Percentiles rank a stretch among this genome's conserved stretches.
phyloP scores from a whole-genome alignment of 2,888 invertebrate genomes.

The Heteromyza rotundicornis region DNA sequence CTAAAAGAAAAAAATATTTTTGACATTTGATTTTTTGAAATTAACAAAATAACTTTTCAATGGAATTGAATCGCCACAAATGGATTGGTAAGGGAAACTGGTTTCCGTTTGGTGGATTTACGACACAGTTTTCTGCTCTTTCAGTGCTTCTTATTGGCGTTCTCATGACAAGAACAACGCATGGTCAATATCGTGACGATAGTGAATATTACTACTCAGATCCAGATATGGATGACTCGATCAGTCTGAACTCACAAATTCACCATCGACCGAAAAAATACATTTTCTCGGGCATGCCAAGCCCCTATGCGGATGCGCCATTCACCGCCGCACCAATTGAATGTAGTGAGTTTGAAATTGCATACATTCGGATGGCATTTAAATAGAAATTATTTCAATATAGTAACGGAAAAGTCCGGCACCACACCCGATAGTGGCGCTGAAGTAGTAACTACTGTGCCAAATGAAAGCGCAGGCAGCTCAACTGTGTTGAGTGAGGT shows the following conservation, averaged over 20 bases:
- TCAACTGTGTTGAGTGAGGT: no score
- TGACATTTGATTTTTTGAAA: conserved; percentile 18
- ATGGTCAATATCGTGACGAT: conserved; percentile 18
- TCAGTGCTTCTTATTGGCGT: conserved; percentile 26
- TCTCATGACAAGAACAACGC: conserved; percentile 14
- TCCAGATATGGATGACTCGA: conserved; percentile 24
- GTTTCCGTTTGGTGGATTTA: no score
- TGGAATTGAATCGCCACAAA: conserved; percentile 37
- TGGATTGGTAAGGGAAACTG: conserved; percentile 39
- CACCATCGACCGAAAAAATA: conserved; percentile 13
- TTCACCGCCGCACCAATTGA: conserved; percentile 21
- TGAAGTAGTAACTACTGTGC: no score
- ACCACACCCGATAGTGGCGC: no score
- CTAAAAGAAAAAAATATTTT: no score
- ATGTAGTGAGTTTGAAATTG: conserved; percentile 25
- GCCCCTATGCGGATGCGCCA: conserved; percentile 2
- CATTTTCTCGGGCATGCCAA: conserved; percentile 11
- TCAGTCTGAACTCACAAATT: conserved; percentile 1
- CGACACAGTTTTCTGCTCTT: neutral
- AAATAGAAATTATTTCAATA: no score
- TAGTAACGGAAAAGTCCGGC: no score
- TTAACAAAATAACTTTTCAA: conserved; percentile 41
- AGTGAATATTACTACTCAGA: conserved; percentile 31
- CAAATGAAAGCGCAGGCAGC: no score
- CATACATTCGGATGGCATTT: no score